Evolutionary conservation across 37 sponge, comb jelly and placozoan species (phyloP).

Genomic region (Theonella swinhoei): DNA sequence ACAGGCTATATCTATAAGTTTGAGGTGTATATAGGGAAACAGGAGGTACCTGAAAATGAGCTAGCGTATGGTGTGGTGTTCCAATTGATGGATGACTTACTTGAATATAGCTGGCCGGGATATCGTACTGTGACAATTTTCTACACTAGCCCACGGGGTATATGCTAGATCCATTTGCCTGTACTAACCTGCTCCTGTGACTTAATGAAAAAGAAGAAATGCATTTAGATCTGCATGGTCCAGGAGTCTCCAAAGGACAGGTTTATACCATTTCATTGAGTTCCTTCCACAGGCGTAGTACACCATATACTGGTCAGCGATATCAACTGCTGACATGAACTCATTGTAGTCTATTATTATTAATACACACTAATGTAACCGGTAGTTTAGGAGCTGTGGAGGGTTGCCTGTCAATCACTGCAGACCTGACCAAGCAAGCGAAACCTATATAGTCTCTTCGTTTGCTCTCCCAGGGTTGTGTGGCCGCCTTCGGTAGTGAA

Average conservation of each 20-base stretch:
- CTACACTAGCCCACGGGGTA: neutral
- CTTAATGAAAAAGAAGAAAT: neutral
- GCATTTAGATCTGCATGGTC: conserved; percentile 16
- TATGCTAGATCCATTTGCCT: neutral
- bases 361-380: no score
- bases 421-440: no score
- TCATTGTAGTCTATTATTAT: conserved; percentile 7
- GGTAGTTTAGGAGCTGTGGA: no score
- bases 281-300: neutral
- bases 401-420: no score
- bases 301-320: neutral
- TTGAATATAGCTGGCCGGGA: neutral
- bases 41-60: neutral
- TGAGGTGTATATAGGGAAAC: neutral
- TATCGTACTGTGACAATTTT: conserved; percentile 24
- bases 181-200: no score
- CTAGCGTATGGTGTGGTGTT: conserved; percentile 12
- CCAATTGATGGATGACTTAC: neutral
- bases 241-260: conserved; percentile 19
- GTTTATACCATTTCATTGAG: conserved; percentile 25
- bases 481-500: no score
- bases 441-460: no score
- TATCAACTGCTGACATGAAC: conserved; percentile 26
- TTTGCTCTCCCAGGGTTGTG: no score
- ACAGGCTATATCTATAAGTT: conserved; percentile 9